Percentiles rank a stretch among this genome's conserved stretches.
phyloP scores from a whole-genome alignment of 2,113 vertebrate genomes.

The Acrocephalus arundinaceus region DNA sequence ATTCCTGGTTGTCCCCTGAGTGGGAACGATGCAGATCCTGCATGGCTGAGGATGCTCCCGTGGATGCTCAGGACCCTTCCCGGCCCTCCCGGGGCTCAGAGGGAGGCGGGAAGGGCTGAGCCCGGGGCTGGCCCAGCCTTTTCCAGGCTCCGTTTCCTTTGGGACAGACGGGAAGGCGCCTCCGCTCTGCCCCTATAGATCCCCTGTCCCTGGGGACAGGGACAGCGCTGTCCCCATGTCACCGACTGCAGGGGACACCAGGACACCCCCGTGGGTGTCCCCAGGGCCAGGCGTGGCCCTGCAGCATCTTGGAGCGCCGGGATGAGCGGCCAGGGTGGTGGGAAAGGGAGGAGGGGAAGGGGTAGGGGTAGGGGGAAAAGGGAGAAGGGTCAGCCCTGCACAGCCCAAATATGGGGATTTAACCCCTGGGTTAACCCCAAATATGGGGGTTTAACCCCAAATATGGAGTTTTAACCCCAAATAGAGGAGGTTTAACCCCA shows the following conservation, averaged over 20 bases:
- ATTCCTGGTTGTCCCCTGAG: too few species aligned
- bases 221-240: accelerated
- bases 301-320: not conserved
- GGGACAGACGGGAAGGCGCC: constrained; percentile 28
- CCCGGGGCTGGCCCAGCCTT: accelerated
- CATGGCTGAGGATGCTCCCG: too few species aligned
- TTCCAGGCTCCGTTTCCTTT: constrained; percentile 36
- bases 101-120: not conserved
- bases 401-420: not conserved
- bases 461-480: too few species aligned
- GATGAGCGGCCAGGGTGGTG: not conserved
- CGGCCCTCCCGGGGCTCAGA: accelerated
- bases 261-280: not conserved
- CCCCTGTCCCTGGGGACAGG: not conserved
- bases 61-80: not conserved
- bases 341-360: not conserved
- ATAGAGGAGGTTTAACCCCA: too few species aligned
- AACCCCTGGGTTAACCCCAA: too few species aligned
- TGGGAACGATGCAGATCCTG: too few species aligned
- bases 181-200: constrained; percentile 33
- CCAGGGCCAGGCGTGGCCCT: accelerated
- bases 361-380: too few species aligned
- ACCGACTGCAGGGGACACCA: not conserved
- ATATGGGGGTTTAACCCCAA: too few species aligned
- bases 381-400: not conserved